Base-by-base conservation (phyloP, 53 echinoderm and acorn worm species). In the Paelopatides confundens region DNA sequence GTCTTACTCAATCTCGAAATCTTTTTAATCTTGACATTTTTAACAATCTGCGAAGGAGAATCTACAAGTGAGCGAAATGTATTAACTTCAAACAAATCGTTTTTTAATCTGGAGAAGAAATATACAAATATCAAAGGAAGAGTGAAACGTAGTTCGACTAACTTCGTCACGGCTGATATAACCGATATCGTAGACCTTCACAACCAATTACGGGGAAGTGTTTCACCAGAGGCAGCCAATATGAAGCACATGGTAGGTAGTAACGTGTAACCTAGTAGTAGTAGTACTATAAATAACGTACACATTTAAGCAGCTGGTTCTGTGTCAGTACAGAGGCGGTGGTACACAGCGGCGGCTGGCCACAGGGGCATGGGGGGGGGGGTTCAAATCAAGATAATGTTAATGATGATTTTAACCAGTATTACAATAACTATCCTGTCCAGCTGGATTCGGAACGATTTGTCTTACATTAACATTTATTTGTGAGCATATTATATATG, bases 161-260 rank as follows among this genome's bases (percentile, higher is more conserved):
- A 58, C 58, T 58, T 58, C 58, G 58, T 6, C 21, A 18, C 58
- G 58, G 94, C 68, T 4, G 94, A 94, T 50, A 63, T 82, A 30
- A 35, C 69, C 23, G 71, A 34, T 1, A 69, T 91, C 26, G 31
- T 91, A 38, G 71, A 86, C n/a, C 65, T 52, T 1, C 94, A 94
- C 64, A 91, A 94, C 38, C 71, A 91, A 26, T 37, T 70, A 5
- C 63, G 94, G 18, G 76, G 88, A 6, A 18, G 77, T 18, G 91
- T 91, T 2, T 66, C 71, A 58, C 94, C 94, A 9, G 86, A 88
- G 50, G 94, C 94, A 10, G 86, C 94, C 35, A 86, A 94, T 64
- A 94, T 94, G 94, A 86, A 88, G 66, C 89, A 85, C 82, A 91
- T 94, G 94, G 94, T 94, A 62, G 58, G 58, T 58, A 17, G 1